Evolutionary conservation across 2,797 vertebrate species (phyloP).

Genomic region (Mustela erminea): DNA sequence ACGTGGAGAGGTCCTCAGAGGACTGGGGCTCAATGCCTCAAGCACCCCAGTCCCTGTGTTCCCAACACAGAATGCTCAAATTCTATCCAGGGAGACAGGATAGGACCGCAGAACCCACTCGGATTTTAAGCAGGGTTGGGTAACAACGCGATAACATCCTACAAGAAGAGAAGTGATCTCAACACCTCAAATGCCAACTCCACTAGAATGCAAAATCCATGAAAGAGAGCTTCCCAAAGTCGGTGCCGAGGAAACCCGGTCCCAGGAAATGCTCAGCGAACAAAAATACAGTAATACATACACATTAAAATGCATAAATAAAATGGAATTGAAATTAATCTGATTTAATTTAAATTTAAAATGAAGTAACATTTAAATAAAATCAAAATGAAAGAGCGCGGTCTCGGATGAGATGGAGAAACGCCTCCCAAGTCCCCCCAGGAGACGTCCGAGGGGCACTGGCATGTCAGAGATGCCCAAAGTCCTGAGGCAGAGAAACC

Average conservation of each 20-base stretch:
- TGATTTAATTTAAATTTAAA: background rate
- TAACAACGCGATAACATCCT: background rate
- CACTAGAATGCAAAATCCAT: fast-evolving
- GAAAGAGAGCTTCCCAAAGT: background rate
- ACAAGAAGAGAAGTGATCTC: background rate
- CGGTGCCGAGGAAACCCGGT: background rate
- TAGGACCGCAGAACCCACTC: background rate
- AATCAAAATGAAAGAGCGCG: background rate
- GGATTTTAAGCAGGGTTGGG: background rate
- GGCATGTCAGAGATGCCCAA: fast-evolving
- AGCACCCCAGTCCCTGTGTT: too few species aligned
- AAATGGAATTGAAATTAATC: background rate
- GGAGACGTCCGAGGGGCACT: fast-evolving
- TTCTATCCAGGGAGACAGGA: background rate
- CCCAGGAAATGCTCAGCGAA: background rate
- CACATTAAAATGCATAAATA: background rate
- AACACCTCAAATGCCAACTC: background rate
- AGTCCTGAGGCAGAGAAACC: background rate
- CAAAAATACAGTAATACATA: background rate
- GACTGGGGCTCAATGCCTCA: background rate
- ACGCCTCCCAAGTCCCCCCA: fast-evolving
- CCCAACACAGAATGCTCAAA: too few species aligned
- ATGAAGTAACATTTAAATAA: background rate
- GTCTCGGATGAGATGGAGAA: background rate
- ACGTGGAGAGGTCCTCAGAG: fast-evolving